Evolutionary conservation across 1,140 invertebrate species (phyloP).

Genomic region (Wiebesia pumilae): DNA sequence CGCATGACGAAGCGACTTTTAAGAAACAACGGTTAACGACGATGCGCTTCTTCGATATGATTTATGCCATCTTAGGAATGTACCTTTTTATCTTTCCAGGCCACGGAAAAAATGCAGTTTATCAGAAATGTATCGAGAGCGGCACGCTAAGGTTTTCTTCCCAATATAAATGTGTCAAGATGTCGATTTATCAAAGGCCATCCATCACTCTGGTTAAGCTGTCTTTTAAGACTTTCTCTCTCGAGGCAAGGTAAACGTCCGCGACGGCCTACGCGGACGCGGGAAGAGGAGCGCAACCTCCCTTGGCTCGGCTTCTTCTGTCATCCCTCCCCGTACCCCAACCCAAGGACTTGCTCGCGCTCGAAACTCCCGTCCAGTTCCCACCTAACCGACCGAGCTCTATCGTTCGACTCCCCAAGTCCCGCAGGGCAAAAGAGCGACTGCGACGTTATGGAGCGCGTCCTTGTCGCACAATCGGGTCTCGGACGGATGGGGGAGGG

Average conservation of each 20-base stretch:
- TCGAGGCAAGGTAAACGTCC: not conserved
- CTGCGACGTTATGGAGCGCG: not conserved
- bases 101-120: slow-evolving; percentile 26
- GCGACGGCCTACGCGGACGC: not conserved
- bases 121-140: not conserved
- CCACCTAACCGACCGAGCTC: not conserved
- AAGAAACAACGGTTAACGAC: not conserved
- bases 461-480: not conserved
- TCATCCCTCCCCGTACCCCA: not conserved
- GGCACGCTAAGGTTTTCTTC: not conserved
- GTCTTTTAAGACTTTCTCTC: slow-evolving; percentile 41
- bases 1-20: not conserved
- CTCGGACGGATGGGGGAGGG: too few species aligned
- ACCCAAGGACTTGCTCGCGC: not conserved
- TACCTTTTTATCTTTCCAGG: slow-evolving; percentile 4
- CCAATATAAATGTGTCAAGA: slow-evolving; percentile 22
- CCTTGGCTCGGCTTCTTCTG: not conserved
- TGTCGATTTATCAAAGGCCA: slow-evolving; percentile 46
- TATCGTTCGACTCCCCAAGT: not conserved
- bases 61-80: slow-evolving; percentile 28
- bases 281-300: not conserved
- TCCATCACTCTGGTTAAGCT: slow-evolving; percentile 38
- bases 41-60: not conserved
- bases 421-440: not conserved
- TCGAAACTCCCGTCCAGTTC: not conserved